Conservation (phyloP, 2,888 invertebrate species). For the Biston stratarius region DNA sequence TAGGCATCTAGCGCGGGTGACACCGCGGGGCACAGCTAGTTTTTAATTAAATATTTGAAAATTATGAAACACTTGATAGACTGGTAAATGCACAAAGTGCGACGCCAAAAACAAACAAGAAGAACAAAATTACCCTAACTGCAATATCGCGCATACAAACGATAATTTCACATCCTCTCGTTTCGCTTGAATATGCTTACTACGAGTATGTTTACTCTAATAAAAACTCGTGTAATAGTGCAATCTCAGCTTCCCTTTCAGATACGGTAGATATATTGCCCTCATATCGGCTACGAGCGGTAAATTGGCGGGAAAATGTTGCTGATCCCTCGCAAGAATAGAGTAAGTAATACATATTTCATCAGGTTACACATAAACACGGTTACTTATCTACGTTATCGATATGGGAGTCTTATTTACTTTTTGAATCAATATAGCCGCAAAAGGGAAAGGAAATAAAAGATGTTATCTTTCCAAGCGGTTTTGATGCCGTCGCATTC, state of each 20-base stretch:
- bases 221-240: constrained; percentile 66
- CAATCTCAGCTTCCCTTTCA: constrained; percentile 71
- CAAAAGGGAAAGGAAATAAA: constrained; percentile 17
- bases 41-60: too few relatives aligned
- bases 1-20: too few relatives aligned
- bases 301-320: constrained; percentile 73
- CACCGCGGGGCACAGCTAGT: too few relatives aligned
- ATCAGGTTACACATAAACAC: constrained; percentile 56
- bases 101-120: too few relatives aligned
- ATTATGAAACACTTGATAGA: too few relatives aligned
- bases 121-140: constrained; percentile 36
- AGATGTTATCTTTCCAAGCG: constrained; percentile 13
- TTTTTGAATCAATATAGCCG: constrained; percentile 9
- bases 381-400: constrained; percentile 20
- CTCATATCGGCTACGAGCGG: constrained; percentile 67
- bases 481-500: background rate
- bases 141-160: constrained; percentile 44
- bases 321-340: constrained; percentile 66
- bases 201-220: constrained; percentile 56
- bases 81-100: too few relatives aligned
- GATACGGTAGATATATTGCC: constrained; percentile 75
- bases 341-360: constrained; percentile 72
- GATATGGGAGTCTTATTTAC: constrained; percentile 23
- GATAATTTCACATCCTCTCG: constrained; percentile 47
- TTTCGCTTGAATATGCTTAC: constrained; percentile 40